Base-by-base conservation (phyloP, 2,888 invertebrate species). In the Trichacis sp. region DNA sequence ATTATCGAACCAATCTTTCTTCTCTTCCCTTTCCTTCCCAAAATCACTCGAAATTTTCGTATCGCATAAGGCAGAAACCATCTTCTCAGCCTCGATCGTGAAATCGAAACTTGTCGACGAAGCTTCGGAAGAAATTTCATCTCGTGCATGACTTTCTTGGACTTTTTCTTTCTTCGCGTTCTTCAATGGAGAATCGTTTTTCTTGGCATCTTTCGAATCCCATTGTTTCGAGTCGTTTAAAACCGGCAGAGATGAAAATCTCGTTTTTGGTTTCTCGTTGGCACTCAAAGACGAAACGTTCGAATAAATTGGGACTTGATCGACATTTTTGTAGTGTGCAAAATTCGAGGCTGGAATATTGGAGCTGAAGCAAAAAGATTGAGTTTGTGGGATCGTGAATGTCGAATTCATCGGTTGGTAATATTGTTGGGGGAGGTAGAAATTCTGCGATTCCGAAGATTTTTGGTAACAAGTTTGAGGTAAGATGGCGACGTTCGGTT, bases 1-100 rank as follows among this genome's bases (percentile, higher is more conserved):
- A 50, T 78, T 73, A 0, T 70, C 29, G 42, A 77, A 76, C 79
- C 79, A 80, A 5, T 48, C 57, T n/a, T 61, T 64, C 19, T 76
- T 78, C 30, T 75, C 73, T 4, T 71, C 67, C 57, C 1, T 56
- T 61, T 0, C 5, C 64, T 60, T 1, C 59, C 53, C 19, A 67
- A 69, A 18, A 18, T 79, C 79, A 56, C 75, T 79, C 8, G 75
- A 73, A 1, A 79, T 77, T 4, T 87, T 77, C 69, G 87, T 87
- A 67, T 87, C 88, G 77, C 88, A 89, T 3, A 89, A 83, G 70
- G 88, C 88, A 0, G 89, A 89, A 0, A 89, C 88, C 89, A 89
- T 88, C 73, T 87, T 85, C 70, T 89, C 88, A 24, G 89, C 89
- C 77, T 89, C 89, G 48, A 86, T 87, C 38, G 87, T 88, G 51